Base-by-base conservation (phyloP, 2,888 invertebrate species). In the Carcina quercana region DNA sequence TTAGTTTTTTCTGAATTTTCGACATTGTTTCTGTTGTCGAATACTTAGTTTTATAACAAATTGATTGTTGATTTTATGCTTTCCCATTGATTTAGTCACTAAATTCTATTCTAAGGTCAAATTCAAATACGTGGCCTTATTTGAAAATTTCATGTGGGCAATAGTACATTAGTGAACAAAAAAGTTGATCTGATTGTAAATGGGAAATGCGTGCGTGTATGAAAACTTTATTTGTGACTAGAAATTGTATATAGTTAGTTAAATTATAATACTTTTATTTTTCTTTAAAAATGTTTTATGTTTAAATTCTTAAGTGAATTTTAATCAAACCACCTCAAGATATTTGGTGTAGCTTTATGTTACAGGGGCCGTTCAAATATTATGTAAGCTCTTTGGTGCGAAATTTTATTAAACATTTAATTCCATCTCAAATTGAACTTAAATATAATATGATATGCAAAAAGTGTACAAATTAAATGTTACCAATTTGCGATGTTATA, bases 201-300 rank as follows among this genome's bases (percentile, higher is more conserved):
- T 33, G 26, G 24, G 30, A 30, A 32, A 22, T 20, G 30, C 24
- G 30, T 11, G 20, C 12, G 30, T 22, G 19, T 21, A 24, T 28
- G 38, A 22, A 24, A 24, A 28, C 25, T 32, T 66, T 69, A 56
- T 54, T 59, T 54, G 51, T 57, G 50, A 54, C 47, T 45, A 39
- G 35, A 43, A 19, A 3, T 38, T 55, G 51, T 55, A 53, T 15
- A 39, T 35, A 36, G 58, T 63, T 67, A 71, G 65, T 60, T 66
- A 63, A 68, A 69, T 66, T 67, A 65, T 69, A 71, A 68, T 64
- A 59, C 58, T 67, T 65, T 69, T 65, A 66, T 67, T 61, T 57
- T 55, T 50, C 47, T 43, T 57, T 57, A 54, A 53, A n/a, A n/a
- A 52, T 44, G 56, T 59, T 51, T 50, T 47, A 55, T 53, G 43